Evolutionary conservation across 2,888 invertebrate genomes (phyloP), one percentile per base, ranked within the genome.

Genomic region (Diarsia brunnea): DNA sequence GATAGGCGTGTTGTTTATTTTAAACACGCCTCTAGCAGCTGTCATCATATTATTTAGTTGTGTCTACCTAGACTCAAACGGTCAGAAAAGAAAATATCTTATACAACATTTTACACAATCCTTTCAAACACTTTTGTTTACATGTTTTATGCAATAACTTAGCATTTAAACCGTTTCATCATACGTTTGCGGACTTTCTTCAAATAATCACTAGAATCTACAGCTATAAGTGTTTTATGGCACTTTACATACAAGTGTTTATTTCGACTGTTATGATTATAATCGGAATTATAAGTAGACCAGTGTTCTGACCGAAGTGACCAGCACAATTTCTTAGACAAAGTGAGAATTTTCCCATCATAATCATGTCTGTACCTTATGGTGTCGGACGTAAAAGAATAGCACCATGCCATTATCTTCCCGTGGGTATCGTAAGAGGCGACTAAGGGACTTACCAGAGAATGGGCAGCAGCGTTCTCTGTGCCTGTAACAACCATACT

Each of bases 181-280:
- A 84, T 78, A 85, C 53, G 70, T 73, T 71, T 73, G 47, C 53
- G 55, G 65, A 85, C 83, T 83, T 83, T 83, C 85, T 81, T 83
- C 24, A 81, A 85, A 81, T 83, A 81, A 83, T 81, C 82, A 77
- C 78, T 27, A 8, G 12, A 24, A 84, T 84, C 77, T 84, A 66
- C 61, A 11, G 49, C 12, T 60, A 69, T 64, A 27, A 5, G 38
- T 51, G 16, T 81, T 81, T 69, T 68, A 81, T 68, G 49, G 58
- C 61, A 81, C 70, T 84, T 82, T 69, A 31, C 53, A 53, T 49
- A 24, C 24, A 31, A 31, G 66, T 79, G 63, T 81, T 75, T 77
- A 81, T 71, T 77, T 31, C 12, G 5, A 24, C 55, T 51, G 38
- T 71, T 73, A 24, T 38, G 73, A 81, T 81, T 71, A 12, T 66